Base-by-base conservation (phyloP, 1,140 invertebrate genomes). In the Oreohelix idahoensis region DNA sequence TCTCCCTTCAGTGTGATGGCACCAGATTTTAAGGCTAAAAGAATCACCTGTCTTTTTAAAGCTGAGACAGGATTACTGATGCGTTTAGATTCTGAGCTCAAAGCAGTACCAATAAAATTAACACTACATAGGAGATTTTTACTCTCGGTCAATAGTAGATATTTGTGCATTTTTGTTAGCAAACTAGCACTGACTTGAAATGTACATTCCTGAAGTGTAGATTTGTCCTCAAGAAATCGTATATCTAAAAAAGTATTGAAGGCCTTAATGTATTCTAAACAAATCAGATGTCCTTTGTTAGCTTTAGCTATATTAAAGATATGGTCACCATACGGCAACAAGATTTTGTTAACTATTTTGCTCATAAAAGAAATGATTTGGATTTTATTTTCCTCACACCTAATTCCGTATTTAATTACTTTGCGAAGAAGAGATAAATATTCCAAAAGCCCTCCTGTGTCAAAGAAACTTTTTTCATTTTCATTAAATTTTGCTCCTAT, bases 281-380 rank as follows among this genome's bases (percentile, higher is more conserved):
- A 76, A 49, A 51, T 51, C 32, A 76, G n/a, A 76, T 76, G 74
- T 49, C 45, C 45, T 51, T 76, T 76, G 20, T 49, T 1, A 35
- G 29, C 32, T 51, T 20, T n/a, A 26, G 74, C 1, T 29, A 51
- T 20, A 29, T 11, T 15, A 76, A 76, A 76, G 29, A 51, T 53
- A 29, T 8, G 17, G 17, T n/a, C 32, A 49, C 1, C 11, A 51
- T 32, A 49, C 1, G 5, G 39, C 8, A 76, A 29, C 2, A 51
- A 45, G 23, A 51, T 8, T 4, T 26, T 53, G 23, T 53, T 2
- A 45, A 76, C 39, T 29, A 76, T 20, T 49, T 29, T 23, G 53
- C 42, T 23, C 8, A 76, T n/a, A 76, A 35, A 49, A 4, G 2
- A 13, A 1, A 51, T 1, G 53, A 53, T 29, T 45, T 76, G 23